These are phyloP conservation scores for Paragorgia papillata DNA, from an alignment of 92 coral and sea anemone species.

Conservation along the genomic window DNA sequence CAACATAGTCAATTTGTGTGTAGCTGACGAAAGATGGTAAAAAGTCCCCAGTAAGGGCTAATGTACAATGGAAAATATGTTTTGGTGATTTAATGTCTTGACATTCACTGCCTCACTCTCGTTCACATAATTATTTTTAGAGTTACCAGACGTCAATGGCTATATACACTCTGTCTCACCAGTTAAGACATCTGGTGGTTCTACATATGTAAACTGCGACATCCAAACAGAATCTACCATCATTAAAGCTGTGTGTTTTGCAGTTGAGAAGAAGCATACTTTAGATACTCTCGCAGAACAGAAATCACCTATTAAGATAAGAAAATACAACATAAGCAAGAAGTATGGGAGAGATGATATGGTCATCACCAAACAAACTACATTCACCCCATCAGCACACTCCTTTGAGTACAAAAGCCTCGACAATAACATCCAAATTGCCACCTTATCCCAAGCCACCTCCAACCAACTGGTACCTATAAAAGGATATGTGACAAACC, in stretches of 20 bases:
- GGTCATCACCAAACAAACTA: constrained; percentile 56
- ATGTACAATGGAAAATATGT: too few relatives aligned
- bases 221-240: constrained; percentile 33
- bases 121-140: too few relatives aligned
- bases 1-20: too few relatives aligned
- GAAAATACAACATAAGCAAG: constrained; percentile 45
- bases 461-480: constrained; percentile 64
- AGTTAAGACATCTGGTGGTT: neutral
- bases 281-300: constrained; percentile 45
- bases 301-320: constrained; percentile 52
- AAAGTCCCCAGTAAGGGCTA: too few relatives aligned
- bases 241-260: constrained; percentile 44
- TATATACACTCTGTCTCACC: constrained; percentile 15
- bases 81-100: too few relatives aligned
- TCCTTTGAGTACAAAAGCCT: constrained; percentile 54
- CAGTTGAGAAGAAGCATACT: constrained; percentile 24
- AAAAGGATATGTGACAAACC: constrained; percentile 57
- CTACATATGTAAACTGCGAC: constrained; percentile 39
- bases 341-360: constrained; percentile 67
- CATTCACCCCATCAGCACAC: constrained; percentile 42
- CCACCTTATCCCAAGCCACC: constrained; percentile 52
- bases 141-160: neutral
- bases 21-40: too few relatives aligned
- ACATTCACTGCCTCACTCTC: too few relatives aligned
- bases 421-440: constrained; percentile 52